Conservation (phyloP, 2,113 vertebrate species). For the Alosa alosa region DNA sequence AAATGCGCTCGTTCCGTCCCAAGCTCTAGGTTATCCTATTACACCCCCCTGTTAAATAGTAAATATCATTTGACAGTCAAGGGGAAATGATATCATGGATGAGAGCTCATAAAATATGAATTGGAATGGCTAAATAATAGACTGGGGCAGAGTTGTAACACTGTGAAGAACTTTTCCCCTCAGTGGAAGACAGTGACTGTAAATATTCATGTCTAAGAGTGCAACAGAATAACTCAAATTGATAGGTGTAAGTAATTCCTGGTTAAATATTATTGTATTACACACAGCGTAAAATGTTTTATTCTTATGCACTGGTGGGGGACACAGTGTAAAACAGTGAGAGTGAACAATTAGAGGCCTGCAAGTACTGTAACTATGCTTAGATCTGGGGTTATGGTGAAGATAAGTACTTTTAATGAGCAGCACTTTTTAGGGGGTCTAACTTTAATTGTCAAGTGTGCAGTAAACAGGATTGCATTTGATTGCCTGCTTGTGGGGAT, state of each 20-base stretch:
- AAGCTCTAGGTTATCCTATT: conserved; percentile 73
- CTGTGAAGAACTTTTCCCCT: neutral
- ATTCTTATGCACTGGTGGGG: neutral
- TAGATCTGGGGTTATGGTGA: neutral
- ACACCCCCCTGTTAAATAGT: conserved; percentile 74
- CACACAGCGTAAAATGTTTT: neutral
- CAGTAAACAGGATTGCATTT: neutral
- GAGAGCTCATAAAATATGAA: conserved; percentile 45
- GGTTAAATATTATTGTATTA: neutral
- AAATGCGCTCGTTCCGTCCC: conserved; percentile 75
- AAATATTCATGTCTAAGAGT: conserved; percentile 23
- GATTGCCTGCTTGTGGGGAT: neutral
- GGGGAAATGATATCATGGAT: conserved; percentile 81
- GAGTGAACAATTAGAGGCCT: neutral
- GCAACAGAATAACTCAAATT: conserved; percentile 13
- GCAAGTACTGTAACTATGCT: neutral
- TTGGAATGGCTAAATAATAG: conserved; percentile 27
- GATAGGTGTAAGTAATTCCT: neutral
- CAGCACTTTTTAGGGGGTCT: neutral
- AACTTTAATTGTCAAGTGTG: neutral
- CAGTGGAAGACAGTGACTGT: neutral
- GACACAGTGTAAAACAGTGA: neutral
- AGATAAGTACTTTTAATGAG: neutral
- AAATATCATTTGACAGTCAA: conserved; percentile 76
- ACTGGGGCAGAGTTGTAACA: conserved; percentile 16